Base-by-base conservation (phyloP, 2,888 invertebrate genomes). In the Epiblema foenella region DNA sequence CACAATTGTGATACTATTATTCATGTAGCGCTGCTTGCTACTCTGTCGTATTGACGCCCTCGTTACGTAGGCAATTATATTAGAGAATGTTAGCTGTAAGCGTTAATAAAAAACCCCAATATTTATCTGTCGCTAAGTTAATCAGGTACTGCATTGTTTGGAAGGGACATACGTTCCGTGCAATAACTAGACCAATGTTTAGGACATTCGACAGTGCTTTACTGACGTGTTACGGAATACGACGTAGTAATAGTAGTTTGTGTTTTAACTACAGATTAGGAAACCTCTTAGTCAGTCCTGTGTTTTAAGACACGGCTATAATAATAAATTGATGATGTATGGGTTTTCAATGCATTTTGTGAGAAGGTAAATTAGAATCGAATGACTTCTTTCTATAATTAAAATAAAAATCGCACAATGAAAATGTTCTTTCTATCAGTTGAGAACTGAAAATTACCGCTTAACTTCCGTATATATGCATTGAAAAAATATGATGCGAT, bases 101-200 rank as follows among this genome's bases (percentile, higher is more conserved):
- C 82, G 81, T 90, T 85, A 85, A 82, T 84, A 87, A 90, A 90
- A 87, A 90, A 91, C 91, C 90, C 91, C 92, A 88, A 83, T 77
- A 73, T 72, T 67, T 78, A 74, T 83, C 80, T 74, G 74, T 82
- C 77, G 81, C 81, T 76, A 79, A 79, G 78, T 80, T 80, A 81
- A 87, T 87, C 84, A 84, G 83, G 82, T 90, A 89, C 84, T 85
- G 82, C 74, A 81, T 80, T 78, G 76, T 78, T 82, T 81, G 79
- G 81, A 82, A 82, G 87, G 82, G 81, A 80, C 69, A 69, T 74
- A 74, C 74, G 86, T 85, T 85, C 87, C 84, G 81, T 78, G 93
- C 93, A 93, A 93, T 93, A 93, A 91, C 82, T 93, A 93, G 93
- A 93, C 93, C 93, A 93, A 93, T 93, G 89, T 91, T 90, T 93